Evolutionary conservation across 2,888 invertebrate genomes (phyloP).

Genomic region (Drosophila kambysellisi): DNA sequence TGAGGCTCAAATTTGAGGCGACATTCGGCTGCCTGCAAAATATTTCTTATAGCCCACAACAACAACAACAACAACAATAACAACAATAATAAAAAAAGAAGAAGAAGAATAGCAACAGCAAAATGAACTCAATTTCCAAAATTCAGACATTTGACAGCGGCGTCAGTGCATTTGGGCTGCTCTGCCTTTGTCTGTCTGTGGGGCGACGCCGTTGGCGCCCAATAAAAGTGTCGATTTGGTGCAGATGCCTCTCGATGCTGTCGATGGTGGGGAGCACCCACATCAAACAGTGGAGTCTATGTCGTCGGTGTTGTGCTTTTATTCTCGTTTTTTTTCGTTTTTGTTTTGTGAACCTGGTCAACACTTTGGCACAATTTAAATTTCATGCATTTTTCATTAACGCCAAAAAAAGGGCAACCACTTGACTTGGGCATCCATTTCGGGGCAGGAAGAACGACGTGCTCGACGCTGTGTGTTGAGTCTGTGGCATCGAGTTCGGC

Average conservation of each 20-base stretch:
- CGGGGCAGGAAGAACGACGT: slow-evolving; percentile 32
- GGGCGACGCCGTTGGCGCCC: slow-evolving; percentile 8
- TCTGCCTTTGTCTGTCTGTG: slow-evolving; percentile 47
- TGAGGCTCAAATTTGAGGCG: slow-evolving; percentile 57
- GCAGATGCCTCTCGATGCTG: slow-evolving; percentile 44
- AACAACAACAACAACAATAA: slow-evolving; percentile 9
- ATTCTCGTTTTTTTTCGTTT: background rate
- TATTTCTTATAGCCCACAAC: slow-evolving; percentile 35
- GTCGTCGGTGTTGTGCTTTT: background rate
- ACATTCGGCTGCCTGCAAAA: slow-evolving; percentile 37
- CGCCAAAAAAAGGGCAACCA: slow-evolving; percentile 63
- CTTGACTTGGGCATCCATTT: slow-evolving; percentile 49
- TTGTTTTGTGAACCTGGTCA: slow-evolving; percentile 38
- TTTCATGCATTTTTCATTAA: slow-evolving; percentile 84
- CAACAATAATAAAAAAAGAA: too few relatives aligned
- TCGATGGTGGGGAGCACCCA: slow-evolving; percentile 27
- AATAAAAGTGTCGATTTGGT: slow-evolving; percentile 65
- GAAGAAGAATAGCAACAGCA: background rate
- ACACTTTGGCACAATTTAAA: slow-evolving; percentile 81
- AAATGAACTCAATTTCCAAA: slow-evolving; percentile 43
- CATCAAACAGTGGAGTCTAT: slow-evolving; percentile 11
- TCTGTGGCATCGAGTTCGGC: slow-evolving; percentile 3
- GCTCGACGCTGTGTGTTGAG: slow-evolving; percentile 26
- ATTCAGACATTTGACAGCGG: slow-evolving; percentile 70
- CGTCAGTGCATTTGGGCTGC: slow-evolving; percentile 30